Percentiles rank a stretch among this genome's conserved stretches.
These are phyloP conservation scores for Drosophila tanythrix DNA, from an alignment of 2,888 invertebrate genomes.

Conservation along the genomic window DNA sequence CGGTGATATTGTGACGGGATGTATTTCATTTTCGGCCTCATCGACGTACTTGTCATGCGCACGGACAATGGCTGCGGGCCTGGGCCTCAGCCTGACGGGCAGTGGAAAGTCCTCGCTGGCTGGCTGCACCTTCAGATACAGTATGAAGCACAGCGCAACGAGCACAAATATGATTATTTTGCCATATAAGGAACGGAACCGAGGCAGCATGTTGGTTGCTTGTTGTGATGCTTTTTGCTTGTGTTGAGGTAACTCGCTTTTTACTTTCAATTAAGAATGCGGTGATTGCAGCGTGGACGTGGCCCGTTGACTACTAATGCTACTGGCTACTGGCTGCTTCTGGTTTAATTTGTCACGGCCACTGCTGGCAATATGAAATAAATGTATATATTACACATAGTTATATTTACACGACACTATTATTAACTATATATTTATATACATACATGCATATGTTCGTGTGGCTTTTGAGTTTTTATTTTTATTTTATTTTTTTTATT, in stretches of 20 bases:
- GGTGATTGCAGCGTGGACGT: constrained; percentile 47
- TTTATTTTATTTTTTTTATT: constrained; percentile 34
- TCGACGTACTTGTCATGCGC: constrained; percentile 37
- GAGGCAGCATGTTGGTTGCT: constrained; percentile 81
- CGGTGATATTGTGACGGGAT: constrained; percentile 58
- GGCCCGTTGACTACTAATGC: constrained; percentile 33
- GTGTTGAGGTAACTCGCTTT: constrained; percentile 51
- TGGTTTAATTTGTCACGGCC: constrained; percentile 42
- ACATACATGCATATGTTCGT: constrained; percentile 32
- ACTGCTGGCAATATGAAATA: constrained; percentile 16
- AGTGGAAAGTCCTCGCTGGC: constrained; percentile 42
- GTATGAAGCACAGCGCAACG: constrained; percentile 81
- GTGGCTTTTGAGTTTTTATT: constrained; percentile 20
- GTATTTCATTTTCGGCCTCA: constrained; percentile 70
- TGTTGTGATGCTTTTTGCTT: constrained; percentile 12
- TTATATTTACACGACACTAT: constrained; percentile 4
- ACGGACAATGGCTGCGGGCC: constrained; percentile 23
- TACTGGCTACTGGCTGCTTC: constrained; percentile 20
- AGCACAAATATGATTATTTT: constrained; percentile 82
- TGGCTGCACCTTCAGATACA: constrained; percentile 82
- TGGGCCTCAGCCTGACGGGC: constrained; percentile 20
- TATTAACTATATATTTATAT: constrained; percentile 16
- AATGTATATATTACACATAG: constrained; percentile 3
- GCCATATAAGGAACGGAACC: constrained; percentile 84
- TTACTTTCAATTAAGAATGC: constrained; percentile 47